Base-by-base conservation (phyloP, 2,797 vertebrate species). In the Chloroceryle amazona region DNA sequence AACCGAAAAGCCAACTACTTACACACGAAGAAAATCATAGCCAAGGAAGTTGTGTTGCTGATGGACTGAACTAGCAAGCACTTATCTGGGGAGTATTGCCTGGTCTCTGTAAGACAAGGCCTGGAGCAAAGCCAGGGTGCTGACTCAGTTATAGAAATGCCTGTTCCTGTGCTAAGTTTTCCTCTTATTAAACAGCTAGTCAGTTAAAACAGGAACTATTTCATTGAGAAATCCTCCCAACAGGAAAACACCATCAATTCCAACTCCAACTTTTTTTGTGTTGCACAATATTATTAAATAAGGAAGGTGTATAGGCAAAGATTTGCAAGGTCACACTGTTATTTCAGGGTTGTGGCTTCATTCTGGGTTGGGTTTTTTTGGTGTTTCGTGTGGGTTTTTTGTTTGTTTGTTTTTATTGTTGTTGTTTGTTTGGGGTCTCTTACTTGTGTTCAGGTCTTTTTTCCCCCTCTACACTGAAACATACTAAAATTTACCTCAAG, bases 41-140 rank as follows among this genome's bases (percentile, higher is more conserved):
- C 60, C 21, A 76, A 60, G 61, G 33, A 90, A 83, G 61, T 57
- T 68, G 55, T 44, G 67, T 0, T 76, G 60, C 41, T 86, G 29
- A 46, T 1, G 4, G 80, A 52, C 16, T 61, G 8, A 58, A 73
- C 31, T 9, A 37, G 51, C 49, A 62, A 0, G 5, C 1, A 1
- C 0, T 41, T 17, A 8, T 76, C 13, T 58, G 55, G 72, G 72
- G 61, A 86, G 21, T 63, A 58, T 28, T 1, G 0, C 52, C 65
- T 46, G 25, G 28, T 49, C 33, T 41, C 31, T 29, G 3, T 8
- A 46, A 41, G 35, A 61, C 25, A 39, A 31, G 29, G 6, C 16
- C 42, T 29, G 60, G 46, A 76, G 46, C 41, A 89, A 84, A 83
- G 15, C 23, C 41, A 46, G 19, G 1, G 0, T 33, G 42, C 44